phyloP scores from a whole-genome alignment of 2,797 vertebrate species.

The Paedocypris micromegethes region DNA sequence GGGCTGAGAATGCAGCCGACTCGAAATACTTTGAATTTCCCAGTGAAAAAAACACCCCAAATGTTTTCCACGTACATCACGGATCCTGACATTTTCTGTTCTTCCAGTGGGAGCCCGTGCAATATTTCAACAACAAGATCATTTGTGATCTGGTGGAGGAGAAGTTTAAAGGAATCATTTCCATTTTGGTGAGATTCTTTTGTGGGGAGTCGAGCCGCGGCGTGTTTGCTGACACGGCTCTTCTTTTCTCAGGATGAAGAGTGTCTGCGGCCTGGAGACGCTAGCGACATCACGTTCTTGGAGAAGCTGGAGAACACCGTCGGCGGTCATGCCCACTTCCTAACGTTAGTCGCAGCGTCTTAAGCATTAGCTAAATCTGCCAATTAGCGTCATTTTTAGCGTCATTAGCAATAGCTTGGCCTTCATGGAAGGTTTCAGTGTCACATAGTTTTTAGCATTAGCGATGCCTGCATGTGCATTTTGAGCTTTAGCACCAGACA shows the following conservation, averaged over 20 bases:
- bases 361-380: no score
- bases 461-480: no score
- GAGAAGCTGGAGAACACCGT: conserved; percentile 91
- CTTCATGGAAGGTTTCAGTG: no score
- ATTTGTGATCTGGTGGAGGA: conserved; percentile 97
- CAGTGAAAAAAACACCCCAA: conserved; percentile 5
- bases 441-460: no score
- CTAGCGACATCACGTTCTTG: conserved; percentile 90
- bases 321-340: conserved; percentile 89
- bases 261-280: conserved; percentile 92
- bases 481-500: no score
- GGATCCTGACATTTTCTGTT: conserved; percentile 12
- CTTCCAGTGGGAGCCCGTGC: conserved; percentile 92
- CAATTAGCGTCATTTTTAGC: no score
- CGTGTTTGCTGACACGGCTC: not conserved
- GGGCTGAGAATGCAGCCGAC: conserved; percentile 35
- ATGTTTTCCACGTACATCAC: conserved; percentile 20
- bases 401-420: no score
- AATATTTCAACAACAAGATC: conserved; percentile 98
- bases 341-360: conserved; percentile 80
- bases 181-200: conserved; percentile 79
- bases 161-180: conserved; percentile 98
- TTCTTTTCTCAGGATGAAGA: conserved; percentile 82
- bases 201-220: not conserved
- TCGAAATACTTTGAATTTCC: conserved; percentile 51